phyloP scores from a whole-genome alignment of 1,140 invertebrate genomes.

The Asbolus verrucosus region DNA sequence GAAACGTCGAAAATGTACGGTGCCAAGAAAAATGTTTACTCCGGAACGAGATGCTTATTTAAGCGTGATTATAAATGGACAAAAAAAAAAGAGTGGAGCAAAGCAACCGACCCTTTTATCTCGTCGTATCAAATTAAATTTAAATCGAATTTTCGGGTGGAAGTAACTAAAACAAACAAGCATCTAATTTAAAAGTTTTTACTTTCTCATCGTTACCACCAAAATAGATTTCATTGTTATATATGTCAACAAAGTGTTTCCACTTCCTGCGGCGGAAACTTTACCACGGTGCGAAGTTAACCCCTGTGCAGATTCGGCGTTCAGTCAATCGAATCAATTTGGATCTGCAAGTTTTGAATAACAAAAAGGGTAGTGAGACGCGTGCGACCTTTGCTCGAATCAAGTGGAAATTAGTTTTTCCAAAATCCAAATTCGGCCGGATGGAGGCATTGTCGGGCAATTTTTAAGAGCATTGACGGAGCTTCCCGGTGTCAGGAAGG shows the following conservation, averaged over 20 bases:
- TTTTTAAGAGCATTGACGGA: too few relatives aligned
- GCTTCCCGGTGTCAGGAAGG: too few relatives aligned
- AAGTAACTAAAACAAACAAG: slow-evolving; percentile 10
- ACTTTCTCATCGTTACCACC: background rate
- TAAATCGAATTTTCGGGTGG: slow-evolving; percentile 8
- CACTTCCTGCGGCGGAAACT: too few relatives aligned
- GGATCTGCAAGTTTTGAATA: slow-evolving; percentile 28
- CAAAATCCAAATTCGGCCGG: too few relatives aligned
- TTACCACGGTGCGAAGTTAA: slow-evolving; percentile 5
- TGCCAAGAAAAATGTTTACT: background rate
- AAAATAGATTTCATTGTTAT: slow-evolving; percentile 13
- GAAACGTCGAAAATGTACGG: background rate
- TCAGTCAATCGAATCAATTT: slow-evolving; percentile 36
- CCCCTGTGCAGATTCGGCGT: slow-evolving; percentile 11
- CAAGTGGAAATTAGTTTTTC: too few relatives aligned
- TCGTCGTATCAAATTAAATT: slow-evolving; percentile 16
- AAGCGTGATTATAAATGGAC: too few relatives aligned
- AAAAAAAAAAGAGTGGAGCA: too few relatives aligned
- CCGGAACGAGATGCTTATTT: too few relatives aligned
- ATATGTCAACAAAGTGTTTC: slow-evolving; percentile 8
- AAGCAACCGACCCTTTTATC: background rate
- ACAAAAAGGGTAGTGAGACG: slow-evolving; percentile 14
- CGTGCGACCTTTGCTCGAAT: too few relatives aligned
- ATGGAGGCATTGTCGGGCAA: too few relatives aligned
- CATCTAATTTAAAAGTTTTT: slow-evolving; percentile 22